These are phyloP conservation scores for Podocnemis expansa DNA, from an alignment of 2,113 vertebrate species.

Conservation along the genomic window DNA sequence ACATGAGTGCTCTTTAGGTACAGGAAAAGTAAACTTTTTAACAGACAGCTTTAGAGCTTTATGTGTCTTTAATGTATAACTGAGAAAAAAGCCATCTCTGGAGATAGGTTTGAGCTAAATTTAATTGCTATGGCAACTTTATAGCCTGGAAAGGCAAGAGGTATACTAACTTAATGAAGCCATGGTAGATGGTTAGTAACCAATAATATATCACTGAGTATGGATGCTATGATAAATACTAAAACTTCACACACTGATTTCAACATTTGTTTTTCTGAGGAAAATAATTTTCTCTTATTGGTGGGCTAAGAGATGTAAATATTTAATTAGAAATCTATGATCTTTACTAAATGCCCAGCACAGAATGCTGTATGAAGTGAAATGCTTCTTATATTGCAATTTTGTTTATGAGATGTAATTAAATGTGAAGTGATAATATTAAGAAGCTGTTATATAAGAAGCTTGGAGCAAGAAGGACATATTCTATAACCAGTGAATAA, in stretches of 20 bases:
- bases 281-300: not conserved
- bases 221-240: not conserved
- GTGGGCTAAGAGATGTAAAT: not conserved
- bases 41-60: not conserved
- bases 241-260: not conserved
- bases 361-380: not conserved
- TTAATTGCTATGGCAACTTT: not conserved
- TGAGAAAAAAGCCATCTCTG: slow-evolving; percentile 9
- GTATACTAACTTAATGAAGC: slow-evolving; percentile 10
- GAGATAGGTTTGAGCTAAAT: not conserved
- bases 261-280: not conserved
- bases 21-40: not conserved
- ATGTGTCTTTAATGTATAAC: not conserved
- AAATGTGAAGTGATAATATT: not conserved
- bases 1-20: not conserved
- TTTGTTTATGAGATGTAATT: not conserved
- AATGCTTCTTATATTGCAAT: not conserved
- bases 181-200: not conserved
- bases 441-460: not conserved
- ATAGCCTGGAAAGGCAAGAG: not conserved
- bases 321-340: not conserved
- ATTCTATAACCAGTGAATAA: not conserved
- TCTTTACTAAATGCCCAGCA: not conserved
- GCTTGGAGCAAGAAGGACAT: not conserved
- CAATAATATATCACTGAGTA: not conserved